Evolutionary conservation across 35 echinoderm and acorn worm species (phyloP).

Genomic region (Eucidaris tribuloides): DNA sequence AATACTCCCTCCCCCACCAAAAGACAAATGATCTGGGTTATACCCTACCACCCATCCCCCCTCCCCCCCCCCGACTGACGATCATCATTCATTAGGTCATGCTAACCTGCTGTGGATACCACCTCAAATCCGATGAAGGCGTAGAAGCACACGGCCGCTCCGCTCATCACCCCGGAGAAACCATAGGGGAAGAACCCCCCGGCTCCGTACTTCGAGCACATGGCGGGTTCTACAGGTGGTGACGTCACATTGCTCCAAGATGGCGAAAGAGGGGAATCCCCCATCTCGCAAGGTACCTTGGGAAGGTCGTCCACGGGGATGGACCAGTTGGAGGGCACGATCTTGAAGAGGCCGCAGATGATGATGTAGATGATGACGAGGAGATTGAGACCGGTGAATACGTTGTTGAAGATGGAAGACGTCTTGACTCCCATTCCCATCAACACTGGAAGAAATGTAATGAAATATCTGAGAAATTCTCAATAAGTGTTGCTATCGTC

Average conservation of each 20-base stretch:
- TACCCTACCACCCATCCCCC: no score
- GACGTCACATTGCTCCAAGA: no score
- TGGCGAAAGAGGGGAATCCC: no score
- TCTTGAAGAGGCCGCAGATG: slow-evolving; percentile 49
- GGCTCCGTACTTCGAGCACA: slow-evolving; percentile 29
- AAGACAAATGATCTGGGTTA: no score
- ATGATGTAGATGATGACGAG: slow-evolving; percentile 59
- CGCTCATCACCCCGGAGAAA: slow-evolving; percentile 36
- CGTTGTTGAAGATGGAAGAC: slow-evolving; percentile 61
- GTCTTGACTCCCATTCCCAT: slow-evolving; percentile 57
- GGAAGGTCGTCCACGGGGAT: slow-evolving; percentile 49
- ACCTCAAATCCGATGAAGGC: slow-evolving; percentile 78
- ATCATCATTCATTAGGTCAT: no score
- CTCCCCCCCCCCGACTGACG: no score
- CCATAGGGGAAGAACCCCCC: slow-evolving; percentile 87
- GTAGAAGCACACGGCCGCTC: slow-evolving; percentile 75
- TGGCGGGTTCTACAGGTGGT: not conserved
- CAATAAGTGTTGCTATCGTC: no score
- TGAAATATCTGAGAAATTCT: no score
- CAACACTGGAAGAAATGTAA: slow-evolving; percentile 56
- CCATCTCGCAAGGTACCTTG: slow-evolving; percentile 29
- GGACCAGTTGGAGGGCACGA: slow-evolving; percentile 42
- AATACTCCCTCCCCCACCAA: no score
- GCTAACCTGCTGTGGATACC: slow-evolving; percentile 61
- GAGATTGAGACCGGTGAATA: slow-evolving; percentile 58